These are phyloP conservation scores for Sinocyclocheilus rhinocerous DNA, from an alignment of 2,113 vertebrate species.

Conservation along the genomic window DNA sequence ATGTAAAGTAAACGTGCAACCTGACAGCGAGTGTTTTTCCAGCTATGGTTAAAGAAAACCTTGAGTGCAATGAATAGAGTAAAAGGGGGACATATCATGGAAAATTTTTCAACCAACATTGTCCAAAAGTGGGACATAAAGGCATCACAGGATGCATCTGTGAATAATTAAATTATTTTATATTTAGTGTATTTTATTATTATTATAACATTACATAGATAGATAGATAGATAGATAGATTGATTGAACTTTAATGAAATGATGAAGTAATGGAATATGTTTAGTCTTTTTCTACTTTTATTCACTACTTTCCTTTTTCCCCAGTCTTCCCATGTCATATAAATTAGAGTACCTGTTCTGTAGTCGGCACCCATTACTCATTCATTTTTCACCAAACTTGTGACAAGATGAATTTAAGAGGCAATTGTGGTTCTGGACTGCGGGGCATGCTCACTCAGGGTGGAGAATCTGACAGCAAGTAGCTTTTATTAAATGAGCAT, in stretches of 20 bases:
- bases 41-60: not conserved
- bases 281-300: not conserved
- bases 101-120: not conserved
- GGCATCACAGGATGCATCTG: not conserved
- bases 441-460: constrained; percentile 34
- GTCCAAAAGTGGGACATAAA: not conserved
- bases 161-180: constrained; percentile 49
- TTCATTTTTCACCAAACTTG: constrained; percentile 12
- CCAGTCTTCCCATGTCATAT: constrained; percentile 5
- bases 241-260: no score
- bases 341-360: constrained; percentile 4
- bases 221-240: constrained; percentile 58
- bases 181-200: no score
- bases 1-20: not conserved
- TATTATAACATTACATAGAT: constrained; percentile 61
- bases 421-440: constrained; percentile 43
- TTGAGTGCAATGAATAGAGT: not conserved
- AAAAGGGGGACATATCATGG: not conserved
- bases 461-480: constrained; percentile 65
- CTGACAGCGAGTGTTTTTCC: not conserved
- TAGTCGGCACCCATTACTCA: not conserved
- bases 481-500: constrained; percentile 72
- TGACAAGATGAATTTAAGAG: constrained; percentile 49
- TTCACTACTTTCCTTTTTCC: constrained; percentile 20
- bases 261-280: not conserved